phyloP scores from a whole-genome alignment of 2,113 vertebrate genomes.

The Sinocyclocheilus anshuiensis region DNA sequence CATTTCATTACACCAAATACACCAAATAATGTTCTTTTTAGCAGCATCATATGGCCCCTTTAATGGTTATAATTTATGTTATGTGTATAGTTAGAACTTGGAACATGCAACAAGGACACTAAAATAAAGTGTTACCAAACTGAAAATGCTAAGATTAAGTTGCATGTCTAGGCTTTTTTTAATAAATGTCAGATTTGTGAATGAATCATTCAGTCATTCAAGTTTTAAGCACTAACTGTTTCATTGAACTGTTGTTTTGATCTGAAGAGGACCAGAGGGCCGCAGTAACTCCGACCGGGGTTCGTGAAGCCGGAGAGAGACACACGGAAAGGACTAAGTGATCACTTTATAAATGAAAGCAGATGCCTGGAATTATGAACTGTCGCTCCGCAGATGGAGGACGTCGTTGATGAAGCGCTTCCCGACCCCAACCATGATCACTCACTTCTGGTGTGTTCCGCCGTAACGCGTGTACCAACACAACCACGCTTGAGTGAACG shows the following conservation, averaged over 20 bases:
- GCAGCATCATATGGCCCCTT: too few relatives aligned
- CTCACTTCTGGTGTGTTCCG: constrained; percentile 75
- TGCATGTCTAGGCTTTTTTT: too few relatives aligned
- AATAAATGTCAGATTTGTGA: not conserved
- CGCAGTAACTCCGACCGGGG: not conserved
- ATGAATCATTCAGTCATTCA: not conserved
- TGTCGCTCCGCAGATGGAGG: constrained; percentile 89
- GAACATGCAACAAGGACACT: not conserved
- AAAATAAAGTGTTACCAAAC: not conserved
- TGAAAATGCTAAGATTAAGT: not conserved
- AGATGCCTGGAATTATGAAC: constrained; percentile 97
- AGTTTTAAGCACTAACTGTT: not conserved
- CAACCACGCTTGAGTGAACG: constrained; percentile 46
- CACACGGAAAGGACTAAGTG: constrained; percentile 58
- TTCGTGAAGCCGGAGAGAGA: constrained; percentile 18
- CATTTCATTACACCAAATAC: too few relatives aligned
- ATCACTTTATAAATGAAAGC: constrained; percentile 94
- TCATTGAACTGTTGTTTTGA: not conserved
- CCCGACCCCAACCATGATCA: constrained; percentile 87
- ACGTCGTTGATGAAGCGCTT: constrained; percentile 89
- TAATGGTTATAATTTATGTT: too few relatives aligned
- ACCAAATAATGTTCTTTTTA: too few relatives aligned
- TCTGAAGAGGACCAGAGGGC: not conserved
- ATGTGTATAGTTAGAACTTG: not conserved
- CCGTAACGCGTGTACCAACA: constrained; percentile 57